Evolutionary conservation across 1,140 invertebrate genomes (phyloP).

Genomic region (Formica exsecta): DNA sequence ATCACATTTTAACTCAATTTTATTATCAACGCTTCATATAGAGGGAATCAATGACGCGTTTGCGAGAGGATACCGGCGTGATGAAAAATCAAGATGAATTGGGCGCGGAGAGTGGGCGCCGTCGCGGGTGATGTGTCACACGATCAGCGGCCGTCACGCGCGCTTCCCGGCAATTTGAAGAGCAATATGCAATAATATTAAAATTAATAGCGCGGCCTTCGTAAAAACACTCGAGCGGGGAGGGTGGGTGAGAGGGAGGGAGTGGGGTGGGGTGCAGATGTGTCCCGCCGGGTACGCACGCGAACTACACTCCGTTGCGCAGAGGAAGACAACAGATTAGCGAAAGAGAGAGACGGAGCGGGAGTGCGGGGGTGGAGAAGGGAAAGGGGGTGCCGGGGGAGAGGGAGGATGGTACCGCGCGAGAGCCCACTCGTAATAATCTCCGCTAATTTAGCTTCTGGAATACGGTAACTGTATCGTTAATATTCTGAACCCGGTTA

Average conservation of each 20-base stretch:
- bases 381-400: constrained; percentile 10
- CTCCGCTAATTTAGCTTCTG: constrained; percentile 86
- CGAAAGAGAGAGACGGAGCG: constrained; percentile 59
- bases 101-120: constrained; percentile 42
- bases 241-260: too few relatives aligned
- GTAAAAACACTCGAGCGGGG: constrained; percentile 70
- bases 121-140: constrained; percentile 46
- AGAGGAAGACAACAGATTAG: constrained; percentile 61
- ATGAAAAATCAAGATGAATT: constrained; percentile 76
- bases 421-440: constrained; percentile 85
- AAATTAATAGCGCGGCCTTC: constrained; percentile 79
- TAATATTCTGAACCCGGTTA: constrained; percentile 86
- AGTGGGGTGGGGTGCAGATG: not conserved
- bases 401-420: constrained; percentile 67
- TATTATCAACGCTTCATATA: constrained; percentile 26
- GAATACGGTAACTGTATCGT: constrained; percentile 86
- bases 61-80: constrained; percentile 17
- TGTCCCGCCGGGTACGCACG: constrained; percentile 44
- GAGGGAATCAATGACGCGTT: constrained; percentile 72
- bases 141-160: constrained; percentile 73
- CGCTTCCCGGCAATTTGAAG: constrained; percentile 78
- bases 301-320: constrained; percentile 30
- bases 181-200: constrained; percentile 82
- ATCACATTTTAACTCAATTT: constrained; percentile 17
- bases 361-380: constrained; percentile 53